Evolutionary conservation across 2,797 vertebrate species (phyloP).

Genomic region (Psittacula derbiana): DNA sequence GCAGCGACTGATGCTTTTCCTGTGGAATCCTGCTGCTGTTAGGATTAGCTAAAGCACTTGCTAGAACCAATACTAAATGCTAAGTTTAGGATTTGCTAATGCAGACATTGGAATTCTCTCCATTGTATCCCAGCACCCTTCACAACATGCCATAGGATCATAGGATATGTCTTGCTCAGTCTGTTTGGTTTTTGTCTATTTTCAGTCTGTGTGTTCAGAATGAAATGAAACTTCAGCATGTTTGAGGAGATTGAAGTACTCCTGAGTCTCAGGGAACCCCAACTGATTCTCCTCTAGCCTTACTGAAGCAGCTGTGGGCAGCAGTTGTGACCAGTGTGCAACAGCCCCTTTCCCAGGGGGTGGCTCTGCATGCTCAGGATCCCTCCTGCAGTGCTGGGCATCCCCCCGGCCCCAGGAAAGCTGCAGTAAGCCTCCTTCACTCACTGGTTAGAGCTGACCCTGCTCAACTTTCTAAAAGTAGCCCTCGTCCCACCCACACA

Average conservation of each 20-base stretch:
- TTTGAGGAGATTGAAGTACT: background rate
- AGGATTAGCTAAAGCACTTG: background rate
- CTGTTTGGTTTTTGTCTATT: background rate
- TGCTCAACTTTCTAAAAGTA: slow-evolving; percentile 63
- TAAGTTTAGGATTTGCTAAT: background rate
- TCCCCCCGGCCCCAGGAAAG: background rate
- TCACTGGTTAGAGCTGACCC: slow-evolving; percentile 52
- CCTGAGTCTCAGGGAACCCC: background rate
- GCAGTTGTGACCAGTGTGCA: background rate
- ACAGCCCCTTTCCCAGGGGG: background rate
- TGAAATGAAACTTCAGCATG: background rate
- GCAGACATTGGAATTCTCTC: background rate
- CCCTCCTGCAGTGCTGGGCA: background rate
- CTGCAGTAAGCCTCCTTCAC: slow-evolving; percentile 52
- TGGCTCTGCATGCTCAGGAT: background rate
- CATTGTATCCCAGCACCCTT: background rate
- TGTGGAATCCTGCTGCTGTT: background rate
- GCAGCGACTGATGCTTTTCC: background rate
- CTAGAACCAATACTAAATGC: background rate
- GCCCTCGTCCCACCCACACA: slow-evolving; percentile 52
- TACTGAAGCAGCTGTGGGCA: background rate
- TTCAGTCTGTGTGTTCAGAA: background rate
- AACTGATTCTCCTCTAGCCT: background rate
- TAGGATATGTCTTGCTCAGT: background rate
- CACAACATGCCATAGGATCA: background rate